phyloP scores from a whole-genome alignment of 2,797 vertebrate species.

The Champsocephalus gunnari region DNA sequence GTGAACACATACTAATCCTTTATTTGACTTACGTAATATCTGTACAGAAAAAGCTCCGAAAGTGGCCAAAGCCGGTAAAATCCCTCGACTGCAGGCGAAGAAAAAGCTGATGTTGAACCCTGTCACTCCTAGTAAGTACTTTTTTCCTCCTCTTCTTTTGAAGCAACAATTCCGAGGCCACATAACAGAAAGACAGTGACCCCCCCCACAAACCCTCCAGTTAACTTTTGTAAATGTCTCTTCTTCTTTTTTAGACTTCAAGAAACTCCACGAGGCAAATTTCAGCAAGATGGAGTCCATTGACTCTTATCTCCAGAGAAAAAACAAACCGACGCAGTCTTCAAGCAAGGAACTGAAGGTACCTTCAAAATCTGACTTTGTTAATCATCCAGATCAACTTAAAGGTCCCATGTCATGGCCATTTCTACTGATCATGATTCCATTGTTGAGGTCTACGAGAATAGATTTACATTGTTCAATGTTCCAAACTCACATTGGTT shows the following conservation, averaged over 20 bases:
- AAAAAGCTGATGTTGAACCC: conserved; percentile 73
- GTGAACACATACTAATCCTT: background rate
- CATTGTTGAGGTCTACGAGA: too few relatives aligned
- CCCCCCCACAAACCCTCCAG: too few relatives aligned
- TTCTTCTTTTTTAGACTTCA: conserved; percentile 87
- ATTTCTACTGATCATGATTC: too few relatives aligned
- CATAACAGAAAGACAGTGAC: background rate
- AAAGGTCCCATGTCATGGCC: too few relatives aligned
- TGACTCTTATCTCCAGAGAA: conserved; percentile 91
- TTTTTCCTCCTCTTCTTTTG: fast-evolving
- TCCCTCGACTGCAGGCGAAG: conserved; percentile 77
- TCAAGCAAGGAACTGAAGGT: conserved; percentile 88
- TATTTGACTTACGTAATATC: background rate
- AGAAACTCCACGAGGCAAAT: conserved; percentile 93
- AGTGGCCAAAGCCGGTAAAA: conserved; percentile 73
- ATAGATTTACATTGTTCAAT: too few relatives aligned
- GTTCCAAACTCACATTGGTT: too few relatives aligned
- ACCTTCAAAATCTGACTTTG: background rate
- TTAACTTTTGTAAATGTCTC: fast-evolving
- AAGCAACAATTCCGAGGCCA: background rate
- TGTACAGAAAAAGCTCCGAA: conserved; percentile 47
- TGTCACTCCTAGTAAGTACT: conserved; percentile 90
- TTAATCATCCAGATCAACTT: background rate
- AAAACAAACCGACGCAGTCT: conserved; percentile 84
- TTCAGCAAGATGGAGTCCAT: conserved; percentile 98